Conservation (phyloP, 2,797 vertebrate species). For the Oreochromis grahami region DNA sequence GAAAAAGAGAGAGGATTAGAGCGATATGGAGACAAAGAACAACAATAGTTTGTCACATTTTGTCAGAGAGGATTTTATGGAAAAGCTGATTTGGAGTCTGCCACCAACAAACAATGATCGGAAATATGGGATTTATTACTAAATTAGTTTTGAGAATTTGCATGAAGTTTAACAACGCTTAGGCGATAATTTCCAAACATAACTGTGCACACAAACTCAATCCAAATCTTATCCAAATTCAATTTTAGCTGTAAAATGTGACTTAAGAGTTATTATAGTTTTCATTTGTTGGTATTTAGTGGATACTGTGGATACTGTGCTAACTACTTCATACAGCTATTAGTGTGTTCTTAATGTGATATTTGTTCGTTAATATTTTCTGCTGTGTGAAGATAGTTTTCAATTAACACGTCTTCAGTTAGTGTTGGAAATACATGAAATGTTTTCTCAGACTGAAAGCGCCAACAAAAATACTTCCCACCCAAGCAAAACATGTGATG, state of each 20-base stretch:
- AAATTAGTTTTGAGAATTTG: constrained; percentile 60
- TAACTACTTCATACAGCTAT: not conserved
- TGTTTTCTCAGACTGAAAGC: not conserved
- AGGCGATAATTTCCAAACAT: constrained; percentile 25
- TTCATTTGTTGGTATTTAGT: not conserved
- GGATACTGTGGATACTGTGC: not conserved
- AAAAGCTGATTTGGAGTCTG: constrained; percentile 76
- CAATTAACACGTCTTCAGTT: not conserved
- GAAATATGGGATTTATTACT: constrained; percentile 71
- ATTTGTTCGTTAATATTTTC: not conserved
- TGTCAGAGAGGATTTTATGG: constrained; percentile 70
- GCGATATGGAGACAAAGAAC: constrained; percentile 71
- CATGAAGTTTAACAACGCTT: constrained; percentile 38
- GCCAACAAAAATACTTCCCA: not conserved
- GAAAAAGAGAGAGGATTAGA: constrained; percentile 69
- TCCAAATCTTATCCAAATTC: not conserved
- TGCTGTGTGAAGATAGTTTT: not conserved
- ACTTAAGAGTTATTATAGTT: not conserved
- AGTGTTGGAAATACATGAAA: not conserved
- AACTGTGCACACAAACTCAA: not conserved
- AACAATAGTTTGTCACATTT: constrained; percentile 75
- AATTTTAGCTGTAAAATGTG: not conserved
- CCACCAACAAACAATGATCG: constrained; percentile 69
- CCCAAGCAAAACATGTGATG: not conserved
- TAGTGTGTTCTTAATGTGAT: not conserved